Conservation (phyloP, 2,113 vertebrate genomes). For the Tachycineta bicolor region DNA sequence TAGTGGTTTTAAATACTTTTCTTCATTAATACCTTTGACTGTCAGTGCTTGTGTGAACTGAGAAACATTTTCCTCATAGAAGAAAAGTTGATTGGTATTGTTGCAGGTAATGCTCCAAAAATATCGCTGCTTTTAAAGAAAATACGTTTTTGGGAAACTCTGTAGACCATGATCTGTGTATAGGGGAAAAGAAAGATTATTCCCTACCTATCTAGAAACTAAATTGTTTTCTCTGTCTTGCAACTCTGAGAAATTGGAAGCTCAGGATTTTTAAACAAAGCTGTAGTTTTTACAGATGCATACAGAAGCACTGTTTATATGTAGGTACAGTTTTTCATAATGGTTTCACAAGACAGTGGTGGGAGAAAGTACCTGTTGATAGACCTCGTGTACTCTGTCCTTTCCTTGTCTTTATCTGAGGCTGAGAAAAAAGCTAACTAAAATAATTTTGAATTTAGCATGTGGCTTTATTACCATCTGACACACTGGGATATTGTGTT, state of each 20-base stretch:
- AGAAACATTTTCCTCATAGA: neutral
- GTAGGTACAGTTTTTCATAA: neutral
- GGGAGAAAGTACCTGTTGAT: neutral
- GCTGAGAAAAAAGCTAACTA: neutral
- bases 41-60: neutral
- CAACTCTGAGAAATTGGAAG: neutral
- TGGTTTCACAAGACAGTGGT: neutral
- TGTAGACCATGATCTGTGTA: neutral
- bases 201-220: neutral
- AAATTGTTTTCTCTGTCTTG: neutral
- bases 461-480: neutral
- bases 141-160: neutral
- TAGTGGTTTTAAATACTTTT: neutral
- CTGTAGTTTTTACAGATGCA: neutral
- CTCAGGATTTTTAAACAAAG: neutral
- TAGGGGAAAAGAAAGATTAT: neutral
- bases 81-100: neutral
- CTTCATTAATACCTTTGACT: neutral
- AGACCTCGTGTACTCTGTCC: neutral
- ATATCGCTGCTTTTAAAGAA: neutral
- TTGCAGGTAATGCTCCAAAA: neutral
- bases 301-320: neutral
- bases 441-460: neutral
- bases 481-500: rapidly evolving
- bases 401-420: neutral